Evolutionary conservation across 2,113 vertebrate genomes (phyloP).

Genomic region (Pelecanus crispus): DNA sequence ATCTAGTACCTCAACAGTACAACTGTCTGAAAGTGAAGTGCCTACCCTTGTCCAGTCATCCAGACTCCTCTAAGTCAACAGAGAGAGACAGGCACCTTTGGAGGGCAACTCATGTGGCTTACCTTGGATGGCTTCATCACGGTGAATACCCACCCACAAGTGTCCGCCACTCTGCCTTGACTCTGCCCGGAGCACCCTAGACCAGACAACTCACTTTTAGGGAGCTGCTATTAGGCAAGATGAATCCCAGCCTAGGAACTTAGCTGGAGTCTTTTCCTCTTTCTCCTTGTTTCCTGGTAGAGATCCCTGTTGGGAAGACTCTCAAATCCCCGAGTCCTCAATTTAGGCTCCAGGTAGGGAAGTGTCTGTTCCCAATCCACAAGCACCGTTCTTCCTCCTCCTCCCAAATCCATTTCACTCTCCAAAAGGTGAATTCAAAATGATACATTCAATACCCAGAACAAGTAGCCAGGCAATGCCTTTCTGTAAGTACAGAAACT

Average conservation of each 20-base stretch:
- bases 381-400: neutral
- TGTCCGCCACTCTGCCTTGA: neutral
- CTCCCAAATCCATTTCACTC: neutral
- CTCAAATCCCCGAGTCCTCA: neutral
- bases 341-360: neutral
- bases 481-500: neutral
- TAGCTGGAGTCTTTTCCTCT: neutral
- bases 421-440: neutral
- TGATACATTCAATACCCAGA: neutral
- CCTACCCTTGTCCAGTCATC: neutral
- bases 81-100: neutral
- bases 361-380: neutral
- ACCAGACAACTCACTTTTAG: neutral
- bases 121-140: neutral
- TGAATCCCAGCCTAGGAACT: neutral
- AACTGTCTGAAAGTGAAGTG: neutral
- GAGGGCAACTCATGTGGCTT: neutral
- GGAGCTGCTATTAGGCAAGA: neutral
- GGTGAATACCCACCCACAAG: neutral
- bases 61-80: neutral
- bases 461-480: neutral
- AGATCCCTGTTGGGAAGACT: neutral
- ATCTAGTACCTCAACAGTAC: neutral
- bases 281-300: neutral
- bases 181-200: accelerated